phyloP scores from a whole-genome alignment of 2,113 vertebrate genomes.

The Maccullochella peelii region DNA sequence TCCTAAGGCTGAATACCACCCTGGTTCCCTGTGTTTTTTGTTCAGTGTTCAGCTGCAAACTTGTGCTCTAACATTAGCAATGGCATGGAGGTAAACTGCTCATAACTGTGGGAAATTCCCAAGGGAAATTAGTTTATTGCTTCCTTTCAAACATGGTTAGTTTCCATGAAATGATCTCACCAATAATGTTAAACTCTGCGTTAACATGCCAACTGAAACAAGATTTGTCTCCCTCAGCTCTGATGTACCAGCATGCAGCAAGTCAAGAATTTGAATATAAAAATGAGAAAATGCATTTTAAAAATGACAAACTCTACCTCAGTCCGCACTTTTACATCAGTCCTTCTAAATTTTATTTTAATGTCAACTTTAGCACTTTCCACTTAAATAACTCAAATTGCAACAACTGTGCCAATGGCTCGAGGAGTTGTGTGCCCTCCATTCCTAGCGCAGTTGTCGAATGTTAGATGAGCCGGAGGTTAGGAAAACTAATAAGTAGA shows the following conservation, averaged over 20 bases:
- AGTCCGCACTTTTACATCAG: not conserved
- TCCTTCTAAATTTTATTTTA: not conserved
- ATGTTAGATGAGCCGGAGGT: conserved; percentile 52
- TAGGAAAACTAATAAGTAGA: conserved; percentile 65
- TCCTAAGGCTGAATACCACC: not conserved
- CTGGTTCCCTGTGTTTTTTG: not conserved
- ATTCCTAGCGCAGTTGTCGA: not conserved
- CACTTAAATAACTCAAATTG: conserved; percentile 28
- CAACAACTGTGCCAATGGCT: conserved; percentile 34
- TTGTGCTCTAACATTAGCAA: not conserved
- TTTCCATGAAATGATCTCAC: conserved; percentile 37
- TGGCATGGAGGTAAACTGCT: conserved; percentile 18
- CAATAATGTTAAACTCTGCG: not conserved
- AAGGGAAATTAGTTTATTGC: conserved; percentile 29
- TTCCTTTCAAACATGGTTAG: conserved; percentile 24
- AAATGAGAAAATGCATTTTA: not conserved
- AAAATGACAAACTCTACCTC: not conserved
- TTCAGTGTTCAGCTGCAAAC: conserved; percentile 16
- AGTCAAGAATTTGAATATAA: not conserved
- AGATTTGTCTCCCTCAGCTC: not conserved
- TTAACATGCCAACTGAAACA: not conserved
- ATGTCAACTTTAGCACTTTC: conserved; percentile 7
- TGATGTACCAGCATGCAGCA: not conserved
- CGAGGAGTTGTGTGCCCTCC: conserved; percentile 1
- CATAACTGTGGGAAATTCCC: conserved; percentile 38